Evolutionary conservation across 2,113 vertebrate genomes (phyloP).

Genomic region (Microcebus tavaratra): DNA sequence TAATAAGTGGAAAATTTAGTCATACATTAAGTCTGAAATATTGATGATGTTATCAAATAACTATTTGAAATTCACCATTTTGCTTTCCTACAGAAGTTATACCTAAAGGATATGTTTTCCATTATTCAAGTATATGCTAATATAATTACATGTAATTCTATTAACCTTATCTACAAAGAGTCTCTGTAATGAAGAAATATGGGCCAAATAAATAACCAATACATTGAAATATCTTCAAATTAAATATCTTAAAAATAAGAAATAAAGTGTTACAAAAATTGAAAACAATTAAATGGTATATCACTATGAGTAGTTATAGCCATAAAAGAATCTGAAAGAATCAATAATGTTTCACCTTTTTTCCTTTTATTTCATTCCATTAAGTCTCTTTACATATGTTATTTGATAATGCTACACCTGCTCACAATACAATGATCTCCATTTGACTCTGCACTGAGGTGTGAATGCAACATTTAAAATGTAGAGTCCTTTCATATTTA

Average conservation of each 20-base stretch:
- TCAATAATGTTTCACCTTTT: not conserved
- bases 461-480: not conserved
- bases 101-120: not conserved
- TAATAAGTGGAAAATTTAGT: not conserved
- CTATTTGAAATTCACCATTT: not conserved
- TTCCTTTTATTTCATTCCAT: not conserved
- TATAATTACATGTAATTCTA: not conserved
- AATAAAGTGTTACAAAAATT: not conserved
- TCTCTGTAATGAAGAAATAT: not conserved
- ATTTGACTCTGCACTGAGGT: constrained; percentile 4
- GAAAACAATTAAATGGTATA: not conserved
- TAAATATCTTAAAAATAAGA: not conserved
- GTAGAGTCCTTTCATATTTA: not conserved
- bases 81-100: not conserved
- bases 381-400: not conserved
- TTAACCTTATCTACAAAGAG: not conserved
- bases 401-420: not conserved
- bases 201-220: not conserved
- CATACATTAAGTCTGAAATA: not conserved
- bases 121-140: not conserved
- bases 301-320: not conserved
- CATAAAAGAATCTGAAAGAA: fast-evolving
- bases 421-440: not conserved
- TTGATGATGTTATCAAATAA: not conserved
- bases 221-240: not conserved